Evolutionary conservation across 2,888 invertebrate species (phyloP).

Genomic region (Clanis bilineata): DNA sequence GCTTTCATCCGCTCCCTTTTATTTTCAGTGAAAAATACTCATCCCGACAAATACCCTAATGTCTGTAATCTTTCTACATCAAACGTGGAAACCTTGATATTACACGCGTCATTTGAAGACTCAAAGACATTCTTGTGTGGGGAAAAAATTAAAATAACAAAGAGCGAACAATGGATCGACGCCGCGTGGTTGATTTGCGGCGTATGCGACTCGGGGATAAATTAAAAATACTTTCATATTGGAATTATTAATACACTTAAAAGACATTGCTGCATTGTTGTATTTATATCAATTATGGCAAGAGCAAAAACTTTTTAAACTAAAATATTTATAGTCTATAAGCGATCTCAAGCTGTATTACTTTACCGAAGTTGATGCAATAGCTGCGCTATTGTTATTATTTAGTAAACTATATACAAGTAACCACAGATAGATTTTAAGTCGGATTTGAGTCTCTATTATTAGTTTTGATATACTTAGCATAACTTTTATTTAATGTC

Average conservation of each 20-base stretch:
- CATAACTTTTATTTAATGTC: too few species aligned
- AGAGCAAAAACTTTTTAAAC: background rate
- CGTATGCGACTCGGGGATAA: conserved; percentile 35
- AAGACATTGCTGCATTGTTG: background rate
- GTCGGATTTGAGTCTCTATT: too few species aligned
- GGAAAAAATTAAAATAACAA: conserved; percentile 79
- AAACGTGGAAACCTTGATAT: conserved; percentile 75
- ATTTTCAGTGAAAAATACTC: conserved; percentile 69
- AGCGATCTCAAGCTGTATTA: too few species aligned
- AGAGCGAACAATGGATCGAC: conserved; percentile 56
- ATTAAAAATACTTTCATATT: conserved; percentile 14
- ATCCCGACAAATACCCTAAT: conserved; percentile 66
- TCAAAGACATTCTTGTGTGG: conserved; percentile 76
- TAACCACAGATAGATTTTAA: too few species aligned
- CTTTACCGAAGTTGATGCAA: too few species aligned
- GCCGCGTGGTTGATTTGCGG: conserved; percentile 54
- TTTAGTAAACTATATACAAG: too few species aligned
- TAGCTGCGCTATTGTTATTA: too few species aligned
- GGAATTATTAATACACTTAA: background rate
- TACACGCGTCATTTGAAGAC: conserved; percentile 80
- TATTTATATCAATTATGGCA: too few species aligned
- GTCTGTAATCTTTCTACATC: conserved; percentile 75
- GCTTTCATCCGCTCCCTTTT: conserved; percentile 55
- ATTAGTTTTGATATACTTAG: too few species aligned
- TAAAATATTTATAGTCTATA: too few species aligned